Evolutionary conservation across 2,888 invertebrate genomes (phyloP).

Genomic region (Chaetogeoica ovagalla): DNA sequence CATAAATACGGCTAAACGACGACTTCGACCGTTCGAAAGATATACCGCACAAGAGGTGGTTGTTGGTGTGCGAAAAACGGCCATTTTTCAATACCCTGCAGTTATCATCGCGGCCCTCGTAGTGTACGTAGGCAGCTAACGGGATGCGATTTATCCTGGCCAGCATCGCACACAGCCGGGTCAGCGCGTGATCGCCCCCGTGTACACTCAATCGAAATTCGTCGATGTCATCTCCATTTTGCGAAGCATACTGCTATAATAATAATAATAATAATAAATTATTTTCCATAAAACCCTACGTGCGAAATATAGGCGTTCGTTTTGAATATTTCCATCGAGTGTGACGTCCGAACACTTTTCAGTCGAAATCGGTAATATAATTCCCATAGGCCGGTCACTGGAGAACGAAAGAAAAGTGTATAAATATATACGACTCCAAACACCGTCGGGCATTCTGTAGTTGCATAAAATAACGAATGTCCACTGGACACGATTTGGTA

Average conservation of each 20-base stretch:
- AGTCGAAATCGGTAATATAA: too few relatives aligned
- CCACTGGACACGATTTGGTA: too few relatives aligned
- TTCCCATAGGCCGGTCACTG: too few relatives aligned
- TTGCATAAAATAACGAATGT: too few relatives aligned
- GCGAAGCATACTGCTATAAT: not conserved
- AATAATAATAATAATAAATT: conserved; percentile 17
- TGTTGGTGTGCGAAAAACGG: conserved; percentile 8
- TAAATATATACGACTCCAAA: too few relatives aligned
- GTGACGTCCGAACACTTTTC: too few relatives aligned
- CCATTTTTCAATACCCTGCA: conserved; percentile 28
- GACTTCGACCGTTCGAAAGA: not conserved
- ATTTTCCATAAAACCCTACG: conserved; percentile 1
- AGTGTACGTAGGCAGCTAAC: conserved; percentile 24
- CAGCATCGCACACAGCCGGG: not conserved
- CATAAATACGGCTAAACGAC: not conserved
- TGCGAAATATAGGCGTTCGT: conserved; percentile 1
- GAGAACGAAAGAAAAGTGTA: too few relatives aligned
- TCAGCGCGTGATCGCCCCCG: conserved; percentile 10
- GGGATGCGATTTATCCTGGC: conserved; percentile 24
- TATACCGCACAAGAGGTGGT: not conserved
- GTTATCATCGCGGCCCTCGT: not conserved
- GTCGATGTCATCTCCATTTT: conserved; percentile 5
- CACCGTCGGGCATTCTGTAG: too few relatives aligned
- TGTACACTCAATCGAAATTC: not conserved
- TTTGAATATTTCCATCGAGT: not conserved